These are phyloP conservation scores for Apodemus speciosus DNA, from an alignment of 2,113 vertebrate species.

Conservation along the genomic window DNA sequence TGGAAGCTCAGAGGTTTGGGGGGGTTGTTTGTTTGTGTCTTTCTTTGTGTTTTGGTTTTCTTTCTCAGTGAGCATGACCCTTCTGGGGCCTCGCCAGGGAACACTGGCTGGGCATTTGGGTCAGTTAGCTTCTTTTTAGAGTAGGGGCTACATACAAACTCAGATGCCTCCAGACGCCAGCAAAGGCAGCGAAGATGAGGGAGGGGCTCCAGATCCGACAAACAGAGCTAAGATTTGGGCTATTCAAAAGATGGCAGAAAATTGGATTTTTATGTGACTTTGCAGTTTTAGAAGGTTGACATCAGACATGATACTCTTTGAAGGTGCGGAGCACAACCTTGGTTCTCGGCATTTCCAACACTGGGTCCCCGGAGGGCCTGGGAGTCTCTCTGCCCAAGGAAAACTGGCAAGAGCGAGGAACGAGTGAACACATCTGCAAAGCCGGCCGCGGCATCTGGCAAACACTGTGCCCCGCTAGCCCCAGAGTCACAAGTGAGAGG, in stretches of 20 bases:
- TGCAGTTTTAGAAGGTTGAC: background rate
- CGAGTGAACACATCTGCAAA: background rate
- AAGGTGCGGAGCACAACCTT: background rate
- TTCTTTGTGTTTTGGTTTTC: background rate
- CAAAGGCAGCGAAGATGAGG: background rate
- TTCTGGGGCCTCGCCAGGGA: background rate
- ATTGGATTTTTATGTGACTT: conserved; percentile 21
- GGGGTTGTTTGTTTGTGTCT: background rate
- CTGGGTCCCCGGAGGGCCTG: background rate
- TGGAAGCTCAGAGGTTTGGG: background rate
- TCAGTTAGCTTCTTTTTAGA: background rate
- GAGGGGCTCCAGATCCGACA: background rate
- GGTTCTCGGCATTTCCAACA: background rate
- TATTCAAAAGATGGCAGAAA: conserved; percentile 7
- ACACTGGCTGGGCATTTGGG: background rate
- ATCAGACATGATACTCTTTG: conserved; percentile 21
- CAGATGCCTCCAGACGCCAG: background rate
- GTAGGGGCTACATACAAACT: background rate
- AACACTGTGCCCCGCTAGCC: background rate
- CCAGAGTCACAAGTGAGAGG: accelerated
- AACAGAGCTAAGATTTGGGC: background rate
- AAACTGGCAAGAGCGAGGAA: background rate
- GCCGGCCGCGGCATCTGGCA: background rate
- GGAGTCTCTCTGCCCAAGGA: background rate
- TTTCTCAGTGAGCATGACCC: background rate